phyloP scores from a whole-genome alignment of 2,888 invertebrate species.

The Mythimna vitellina region DNA sequence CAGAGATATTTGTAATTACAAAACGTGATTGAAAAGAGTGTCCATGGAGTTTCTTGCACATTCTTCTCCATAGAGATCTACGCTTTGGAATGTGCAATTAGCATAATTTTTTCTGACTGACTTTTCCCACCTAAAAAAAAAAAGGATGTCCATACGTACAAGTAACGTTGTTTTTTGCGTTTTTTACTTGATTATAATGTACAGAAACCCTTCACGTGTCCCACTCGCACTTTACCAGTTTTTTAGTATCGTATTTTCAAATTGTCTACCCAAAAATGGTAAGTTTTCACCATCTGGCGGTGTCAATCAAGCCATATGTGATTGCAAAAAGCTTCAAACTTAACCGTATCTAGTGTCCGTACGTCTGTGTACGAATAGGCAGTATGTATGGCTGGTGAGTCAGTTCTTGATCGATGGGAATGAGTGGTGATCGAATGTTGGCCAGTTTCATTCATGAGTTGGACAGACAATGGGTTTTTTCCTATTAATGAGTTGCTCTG shows the following conservation, averaged over 20 bases:
- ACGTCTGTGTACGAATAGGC: conserved; percentile 47
- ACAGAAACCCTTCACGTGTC: background rate
- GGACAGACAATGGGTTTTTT: conserved; percentile 60
- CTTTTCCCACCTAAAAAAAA: no score
- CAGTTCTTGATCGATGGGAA: conserved; percentile 63
- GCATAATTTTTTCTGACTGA: no score
- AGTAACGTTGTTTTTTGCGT: background rate
- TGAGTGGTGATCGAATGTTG: conserved; percentile 52
- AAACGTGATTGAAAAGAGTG: no score
- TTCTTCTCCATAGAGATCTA: no score
- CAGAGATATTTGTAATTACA: no score
- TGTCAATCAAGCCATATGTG: conserved; percentile 58
- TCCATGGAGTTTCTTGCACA: no score
- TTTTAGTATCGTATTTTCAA: conserved; percentile 28
- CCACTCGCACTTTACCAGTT: background rate
- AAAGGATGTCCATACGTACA: background rate
- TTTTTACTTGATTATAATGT: background rate
- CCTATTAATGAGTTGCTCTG: conserved; percentile 53
- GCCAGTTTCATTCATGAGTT: conserved; percentile 67
- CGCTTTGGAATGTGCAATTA: no score
- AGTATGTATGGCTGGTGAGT: conserved; percentile 54
- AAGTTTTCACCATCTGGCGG: conserved; percentile 56
- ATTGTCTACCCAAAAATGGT: conserved; percentile 38
- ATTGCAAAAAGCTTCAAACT: conserved; percentile 22
- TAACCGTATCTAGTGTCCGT: conserved; percentile 58